These are phyloP conservation scores for Heliothis virescens DNA, from an alignment of 1,140 invertebrate genomes.

Conservation along the genomic window DNA sequence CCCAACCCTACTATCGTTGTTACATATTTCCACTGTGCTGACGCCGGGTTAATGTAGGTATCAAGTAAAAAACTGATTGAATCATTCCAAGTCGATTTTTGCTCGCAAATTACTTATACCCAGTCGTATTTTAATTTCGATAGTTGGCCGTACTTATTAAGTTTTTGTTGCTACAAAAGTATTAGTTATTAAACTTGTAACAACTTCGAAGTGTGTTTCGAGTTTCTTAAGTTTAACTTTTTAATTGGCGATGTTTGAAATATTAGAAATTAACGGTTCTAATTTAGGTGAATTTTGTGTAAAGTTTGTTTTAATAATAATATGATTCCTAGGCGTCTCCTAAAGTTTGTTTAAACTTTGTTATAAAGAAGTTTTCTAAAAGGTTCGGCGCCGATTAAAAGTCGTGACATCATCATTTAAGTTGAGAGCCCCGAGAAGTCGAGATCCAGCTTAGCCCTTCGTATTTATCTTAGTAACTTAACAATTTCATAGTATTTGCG, in stretches of 20 bases:
- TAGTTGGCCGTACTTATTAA: slow-evolving; percentile 24
- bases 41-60: slow-evolving; percentile 14
- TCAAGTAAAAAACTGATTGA: slow-evolving; percentile 13
- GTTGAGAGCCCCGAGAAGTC: background rate
- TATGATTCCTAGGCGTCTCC: too few relatives aligned
- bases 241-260: slow-evolving; percentile 8
- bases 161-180: slow-evolving; percentile 13
- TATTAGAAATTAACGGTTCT: background rate
- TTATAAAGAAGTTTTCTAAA: background rate
- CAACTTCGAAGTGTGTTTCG: slow-evolving; percentile 7
- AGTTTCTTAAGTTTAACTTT: slow-evolving; percentile 5
- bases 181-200: slow-evolving; percentile 25
- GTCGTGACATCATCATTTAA: slow-evolving; percentile 52
- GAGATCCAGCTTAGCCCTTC: slow-evolving; percentile 55
- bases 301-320: background rate
- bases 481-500: slow-evolving; percentile 73
- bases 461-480: slow-evolving; percentile 73
- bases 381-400: slow-evolving; percentile 35
- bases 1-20: too few relatives aligned
- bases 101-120: slow-evolving; percentile 23
- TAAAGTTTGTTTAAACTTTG: background rate
- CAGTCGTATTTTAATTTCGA: slow-evolving; percentile 27
- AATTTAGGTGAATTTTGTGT: background rate
- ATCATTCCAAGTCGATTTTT: slow-evolving; percentile 31
- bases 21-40: too few relatives aligned